Conservation (phyloP, 2,888 invertebrate species). For the Leptinotarsa juncta region DNA sequence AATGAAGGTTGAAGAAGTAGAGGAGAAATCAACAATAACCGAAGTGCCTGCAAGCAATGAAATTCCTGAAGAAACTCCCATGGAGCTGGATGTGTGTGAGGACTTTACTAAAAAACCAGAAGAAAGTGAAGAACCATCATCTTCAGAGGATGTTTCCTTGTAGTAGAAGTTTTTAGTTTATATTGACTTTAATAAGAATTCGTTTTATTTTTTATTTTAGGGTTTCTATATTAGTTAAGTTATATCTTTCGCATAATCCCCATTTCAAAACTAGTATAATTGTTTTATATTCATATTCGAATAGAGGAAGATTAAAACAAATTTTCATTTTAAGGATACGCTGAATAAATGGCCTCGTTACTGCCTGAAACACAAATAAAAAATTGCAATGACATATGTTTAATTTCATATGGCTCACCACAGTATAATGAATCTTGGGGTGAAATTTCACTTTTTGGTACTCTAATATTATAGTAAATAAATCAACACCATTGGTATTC, state of each 20-base stretch:
- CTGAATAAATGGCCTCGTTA: not conserved
- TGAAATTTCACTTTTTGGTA: too few relatives aligned
- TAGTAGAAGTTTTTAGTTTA: constrained; percentile 31
- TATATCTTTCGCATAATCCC: constrained; percentile 27
- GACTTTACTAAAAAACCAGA: constrained; percentile 23
- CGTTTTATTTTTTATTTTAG: constrained; percentile 27
- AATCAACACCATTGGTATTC: too few relatives aligned
- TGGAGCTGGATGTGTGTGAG: constrained; percentile 30
- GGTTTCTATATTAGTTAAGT: constrained; percentile 24
- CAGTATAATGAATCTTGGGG: too few relatives aligned
- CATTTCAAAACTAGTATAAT: constrained; percentile 30
- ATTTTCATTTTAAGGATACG: not conserved
- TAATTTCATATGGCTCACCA: too few relatives aligned
- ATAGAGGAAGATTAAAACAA: not conserved
- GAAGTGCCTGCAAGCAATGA: constrained; percentile 30
- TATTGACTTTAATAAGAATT: constrained; percentile 23
- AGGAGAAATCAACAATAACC: constrained; percentile 46
- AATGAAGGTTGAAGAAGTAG: constrained; percentile 42
- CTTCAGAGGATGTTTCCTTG: constrained; percentile 30
- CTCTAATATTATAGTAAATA: too few relatives aligned
- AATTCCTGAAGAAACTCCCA: constrained; percentile 27
- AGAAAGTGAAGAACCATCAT: constrained; percentile 38
- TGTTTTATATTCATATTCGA: not conserved
- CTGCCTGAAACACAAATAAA: not conserved
- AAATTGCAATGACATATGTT: too few relatives aligned